Percentiles rank a stretch among this genome's conserved stretches.
Conservation (phyloP, 1,140 invertebrate genomes). For the Atta colombica region DNA sequence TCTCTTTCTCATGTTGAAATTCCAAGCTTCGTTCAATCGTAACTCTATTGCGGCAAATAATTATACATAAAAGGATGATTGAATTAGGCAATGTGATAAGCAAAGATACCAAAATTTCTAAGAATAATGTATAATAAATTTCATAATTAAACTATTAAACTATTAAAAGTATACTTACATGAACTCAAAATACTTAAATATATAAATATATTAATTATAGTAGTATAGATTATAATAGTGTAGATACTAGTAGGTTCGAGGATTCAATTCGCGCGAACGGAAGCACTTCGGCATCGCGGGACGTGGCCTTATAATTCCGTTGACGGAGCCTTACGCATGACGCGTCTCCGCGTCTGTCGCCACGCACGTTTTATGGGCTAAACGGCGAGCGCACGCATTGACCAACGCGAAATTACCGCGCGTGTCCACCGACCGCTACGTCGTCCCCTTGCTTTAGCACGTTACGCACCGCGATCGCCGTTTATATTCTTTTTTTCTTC, state of each 20-base stretch:
- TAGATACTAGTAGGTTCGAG: not conserved
- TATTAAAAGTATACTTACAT: not conserved
- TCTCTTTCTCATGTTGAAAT: not conserved
- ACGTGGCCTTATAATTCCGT: conserved; percentile 8
- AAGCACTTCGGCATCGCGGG: not conserved
- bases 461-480: conserved; percentile 12
- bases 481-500: conserved; percentile 20
- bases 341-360: conserved; percentile 55
- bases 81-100: not conserved
- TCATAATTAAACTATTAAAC: not conserved
- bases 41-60: not conserved
- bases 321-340: conserved; percentile 35
- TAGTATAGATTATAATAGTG: not conserved
- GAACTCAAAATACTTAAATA: not conserved
- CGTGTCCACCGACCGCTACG: conserved; percentile 45
- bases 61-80: not conserved
- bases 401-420: conserved; percentile 68
- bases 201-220: not conserved
- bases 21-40: not conserved
- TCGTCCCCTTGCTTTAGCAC: conserved; percentile 48
- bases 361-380: conserved; percentile 68
- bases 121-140: not conserved
- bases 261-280: conserved; percentile 2
- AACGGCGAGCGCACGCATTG: conserved; percentile 61
- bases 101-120: not conserved